phyloP scores from a whole-genome alignment of 2,888 invertebrate species.

The Thelaira solivaga region DNA sequence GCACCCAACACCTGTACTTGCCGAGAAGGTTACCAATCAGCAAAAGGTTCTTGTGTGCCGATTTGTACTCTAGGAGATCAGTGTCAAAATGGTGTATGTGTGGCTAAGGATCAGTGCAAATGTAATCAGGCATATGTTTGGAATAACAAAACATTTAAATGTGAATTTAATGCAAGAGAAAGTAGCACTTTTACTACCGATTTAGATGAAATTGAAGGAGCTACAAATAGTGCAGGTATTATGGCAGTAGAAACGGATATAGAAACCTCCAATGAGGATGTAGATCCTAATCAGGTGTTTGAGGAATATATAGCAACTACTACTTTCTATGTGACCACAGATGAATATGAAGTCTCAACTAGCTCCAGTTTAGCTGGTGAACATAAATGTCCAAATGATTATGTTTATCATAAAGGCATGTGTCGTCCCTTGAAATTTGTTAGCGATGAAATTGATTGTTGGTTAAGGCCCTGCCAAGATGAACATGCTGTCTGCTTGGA shows the following conservation, averaged over 20 bases:
- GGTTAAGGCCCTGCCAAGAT: slow-evolving; percentile 39
- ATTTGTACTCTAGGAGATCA: slow-evolving; percentile 65
- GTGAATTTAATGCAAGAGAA: slow-evolving; percentile 39
- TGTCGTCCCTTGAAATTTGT: slow-evolving; percentile 68
- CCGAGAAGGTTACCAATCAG: slow-evolving; percentile 5
- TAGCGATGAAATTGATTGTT: slow-evolving; percentile 64
- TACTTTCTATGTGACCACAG: neutral
- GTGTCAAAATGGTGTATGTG: slow-evolving; percentile 67
- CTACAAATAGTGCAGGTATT: too few species aligned
- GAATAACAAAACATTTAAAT: slow-evolving; percentile 54
- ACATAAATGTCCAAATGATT: slow-evolving; percentile 64
- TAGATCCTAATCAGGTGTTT: slow-evolving; percentile 38
- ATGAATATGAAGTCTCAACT: neutral
- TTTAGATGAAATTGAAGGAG: neutral
- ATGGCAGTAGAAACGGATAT: slow-evolving; percentile 5
- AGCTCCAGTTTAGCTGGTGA: too few species aligned
- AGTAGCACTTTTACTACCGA: neutral
- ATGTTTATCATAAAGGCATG: slow-evolving; percentile 65
- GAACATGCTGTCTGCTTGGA: slow-evolving; percentile 35
- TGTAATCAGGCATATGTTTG: slow-evolving; percentile 65
- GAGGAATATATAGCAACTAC: slow-evolving; percentile 33
- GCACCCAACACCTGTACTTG: slow-evolving; percentile 37
- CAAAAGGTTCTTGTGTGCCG: slow-evolving; percentile 65
- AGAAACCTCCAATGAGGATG: slow-evolving; percentile 17
- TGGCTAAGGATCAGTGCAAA: slow-evolving; percentile 63